A percentile compares a stretch with the other conserved stretches of the same genome.
Conservation (phyloP, 2,888 invertebrate genomes). For the Leucoptera coffeella region DNA sequence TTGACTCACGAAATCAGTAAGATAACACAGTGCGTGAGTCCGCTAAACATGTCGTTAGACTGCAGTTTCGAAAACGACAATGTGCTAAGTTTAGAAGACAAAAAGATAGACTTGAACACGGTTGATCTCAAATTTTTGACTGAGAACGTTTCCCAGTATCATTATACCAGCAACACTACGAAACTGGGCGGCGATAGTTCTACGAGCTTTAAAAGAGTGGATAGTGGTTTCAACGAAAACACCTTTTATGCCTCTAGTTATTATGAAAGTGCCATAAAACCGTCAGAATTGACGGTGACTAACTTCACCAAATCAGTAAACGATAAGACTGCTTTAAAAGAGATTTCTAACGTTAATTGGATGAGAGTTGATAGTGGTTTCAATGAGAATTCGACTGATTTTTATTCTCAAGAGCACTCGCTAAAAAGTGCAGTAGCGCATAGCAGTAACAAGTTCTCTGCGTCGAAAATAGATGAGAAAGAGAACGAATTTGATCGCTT, state of each 20-base stretch:
- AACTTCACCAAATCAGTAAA: slow-evolving; percentile 15
- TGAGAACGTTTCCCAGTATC: slow-evolving; percentile 26
- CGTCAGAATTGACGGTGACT: slow-evolving; percentile 37
- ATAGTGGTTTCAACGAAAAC: slow-evolving; percentile 40
- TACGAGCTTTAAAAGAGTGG: slow-evolving; percentile 29
- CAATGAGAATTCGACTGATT: slow-evolving; percentile 35
- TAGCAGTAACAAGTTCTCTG: slow-evolving; percentile 17
- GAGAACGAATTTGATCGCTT: slow-evolving; percentile 31
- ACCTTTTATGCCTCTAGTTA: slow-evolving; percentile 41
- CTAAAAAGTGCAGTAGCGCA: slow-evolving; percentile 13
- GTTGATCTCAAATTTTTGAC: slow-evolving; percentile 45
- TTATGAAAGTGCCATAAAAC: slow-evolving; percentile 46
- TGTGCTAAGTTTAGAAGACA: slow-evolving; percentile 23
- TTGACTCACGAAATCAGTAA: slow-evolving; percentile 33
- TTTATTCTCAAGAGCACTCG: slow-evolving; percentile 18
- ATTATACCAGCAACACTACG: slow-evolving; percentile 15
- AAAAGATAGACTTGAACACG: slow-evolving; percentile 37
- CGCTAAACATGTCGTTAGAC: slow-evolving; percentile 34
- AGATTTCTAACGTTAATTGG: slow-evolving; percentile 41
- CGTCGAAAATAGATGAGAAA: slow-evolving; percentile 23
- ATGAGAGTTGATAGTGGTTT: slow-evolving; percentile 43
- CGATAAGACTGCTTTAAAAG: slow-evolving; percentile 24
- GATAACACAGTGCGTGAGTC: slow-evolving; percentile 24
- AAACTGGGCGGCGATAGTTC: slow-evolving; percentile 20
- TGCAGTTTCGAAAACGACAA: slow-evolving; percentile 23